Evolutionary conservation across 2,888 invertebrate species (phyloP).

Genomic region (Abscondita cerata): DNA sequence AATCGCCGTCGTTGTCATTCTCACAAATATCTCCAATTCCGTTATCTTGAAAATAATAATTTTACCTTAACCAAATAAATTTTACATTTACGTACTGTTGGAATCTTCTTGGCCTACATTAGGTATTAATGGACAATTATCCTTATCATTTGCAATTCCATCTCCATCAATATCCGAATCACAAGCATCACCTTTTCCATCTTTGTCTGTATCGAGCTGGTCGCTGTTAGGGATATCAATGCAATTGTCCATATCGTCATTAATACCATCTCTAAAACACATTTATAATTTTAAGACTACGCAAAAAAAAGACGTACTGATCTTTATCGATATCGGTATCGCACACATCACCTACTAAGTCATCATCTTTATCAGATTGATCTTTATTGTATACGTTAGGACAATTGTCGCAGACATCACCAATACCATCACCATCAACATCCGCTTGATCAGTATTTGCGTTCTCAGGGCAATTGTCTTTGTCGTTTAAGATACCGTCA

Average conservation of each 20-base stretch:
- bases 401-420: constrained; percentile 93
- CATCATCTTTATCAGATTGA: constrained; percentile 75
- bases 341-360: constrained; percentile 89
- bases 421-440: constrained; percentile 83
- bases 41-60: constrained; percentile 73
- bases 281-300: neutral
- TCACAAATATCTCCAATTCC: constrained; percentile 85
- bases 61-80: too few species aligned
- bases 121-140: constrained; percentile 81
- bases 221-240: constrained; percentile 83
- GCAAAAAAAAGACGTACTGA: constrained; percentile 58
- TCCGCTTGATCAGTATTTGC: constrained; percentile 84
- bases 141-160: constrained; percentile 73
- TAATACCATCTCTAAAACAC: constrained; percentile 73
- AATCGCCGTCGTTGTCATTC: constrained; percentile 85
- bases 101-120: constrained; percentile 81
- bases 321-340: constrained; percentile 88
- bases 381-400: constrained; percentile 76
- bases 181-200: constrained; percentile 80
- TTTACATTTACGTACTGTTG: constrained; percentile 71
- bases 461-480: constrained; percentile 77
- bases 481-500: constrained; percentile 77
- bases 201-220: constrained; percentile 85
- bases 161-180: constrained; percentile 92
- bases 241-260: constrained; percentile 90